These are phyloP conservation scores for Meteorus cinctellus DNA, from an alignment of 2,888 invertebrate genomes.

Conservation along the genomic window DNA sequence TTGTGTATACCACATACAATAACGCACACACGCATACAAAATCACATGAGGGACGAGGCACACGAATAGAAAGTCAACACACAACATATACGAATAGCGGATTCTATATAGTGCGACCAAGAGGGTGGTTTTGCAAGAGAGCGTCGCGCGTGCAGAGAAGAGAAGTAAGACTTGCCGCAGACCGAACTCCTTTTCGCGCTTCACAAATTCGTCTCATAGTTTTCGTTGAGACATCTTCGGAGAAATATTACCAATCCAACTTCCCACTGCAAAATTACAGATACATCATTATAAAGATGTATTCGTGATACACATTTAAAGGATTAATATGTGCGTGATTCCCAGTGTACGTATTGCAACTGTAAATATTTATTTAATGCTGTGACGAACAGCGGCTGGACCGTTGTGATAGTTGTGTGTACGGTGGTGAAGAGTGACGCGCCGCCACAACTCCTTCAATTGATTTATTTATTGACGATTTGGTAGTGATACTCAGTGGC, in stretches of 20 bases:
- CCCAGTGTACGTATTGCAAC: neutral
- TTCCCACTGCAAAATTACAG: too few species aligned
- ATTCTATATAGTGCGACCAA: constrained; percentile 21
- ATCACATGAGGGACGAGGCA: constrained; percentile 17
- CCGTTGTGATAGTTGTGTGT: constrained; percentile 23
- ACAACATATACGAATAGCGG: constrained; percentile 13
- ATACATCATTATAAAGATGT: too few species aligned
- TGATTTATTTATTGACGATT: constrained; percentile 61
- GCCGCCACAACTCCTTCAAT: constrained; percentile 49
- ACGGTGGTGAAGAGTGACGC: constrained; percentile 24
- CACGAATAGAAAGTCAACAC: constrained; percentile 18
- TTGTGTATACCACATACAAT: constrained; percentile 20
- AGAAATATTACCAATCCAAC: too few species aligned
- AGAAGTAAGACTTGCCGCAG: constrained; percentile 43
- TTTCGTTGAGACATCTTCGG: neutral
- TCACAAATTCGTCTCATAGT: constrained; percentile 32
- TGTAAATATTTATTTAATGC: neutral
- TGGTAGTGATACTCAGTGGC: constrained; percentile 42
- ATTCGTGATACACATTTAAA: too few species aligned
- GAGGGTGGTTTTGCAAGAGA: constrained; percentile 30
- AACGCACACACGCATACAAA: constrained; percentile 21
- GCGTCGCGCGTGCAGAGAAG: constrained; percentile 47
- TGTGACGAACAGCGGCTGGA: constrained; percentile 17
- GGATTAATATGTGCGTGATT: neutral
- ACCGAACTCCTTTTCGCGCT: constrained; percentile 41